These are phyloP conservation scores for Pluvianellus socialis DNA, from an alignment of 2,113 vertebrate genomes.

Conservation along the genomic window DNA sequence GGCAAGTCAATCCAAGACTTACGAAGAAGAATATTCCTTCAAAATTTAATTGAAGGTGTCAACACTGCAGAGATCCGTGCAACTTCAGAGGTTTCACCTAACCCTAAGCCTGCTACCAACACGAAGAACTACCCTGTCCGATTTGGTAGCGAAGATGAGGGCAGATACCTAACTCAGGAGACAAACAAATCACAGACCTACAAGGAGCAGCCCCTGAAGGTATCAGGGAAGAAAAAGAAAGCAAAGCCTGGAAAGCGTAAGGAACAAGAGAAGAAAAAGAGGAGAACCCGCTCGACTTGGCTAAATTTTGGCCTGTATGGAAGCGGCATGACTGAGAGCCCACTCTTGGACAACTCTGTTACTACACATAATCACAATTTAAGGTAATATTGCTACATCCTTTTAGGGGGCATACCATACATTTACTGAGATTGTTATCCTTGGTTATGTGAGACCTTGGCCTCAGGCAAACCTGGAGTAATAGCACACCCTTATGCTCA, in stretches of 20 bases:
- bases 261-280: constrained; percentile 92
- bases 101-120: constrained; percentile 85
- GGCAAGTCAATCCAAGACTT: constrained; percentile 89
- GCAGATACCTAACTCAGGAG: constrained; percentile 87
- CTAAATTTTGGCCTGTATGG: background rate
- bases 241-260: constrained; percentile 86
- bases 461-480: background rate
- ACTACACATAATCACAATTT: constrained; percentile 42
- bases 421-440: background rate
- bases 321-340: constrained; percentile 65
- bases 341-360: constrained; percentile 55
- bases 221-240: constrained; percentile 88
- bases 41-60: constrained; percentile 89
- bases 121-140: constrained; percentile 86
- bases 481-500: background rate
- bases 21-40: constrained; percentile 87
- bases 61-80: constrained; percentile 88
- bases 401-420: background rate
- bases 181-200: constrained; percentile 90
- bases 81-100: constrained; percentile 74
- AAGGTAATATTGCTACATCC: constrained; percentile 59
- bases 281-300: constrained; percentile 80
- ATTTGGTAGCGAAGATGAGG: constrained; percentile 80
- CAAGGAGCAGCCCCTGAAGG: constrained; percentile 84
- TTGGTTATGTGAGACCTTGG: background rate